Base-by-base conservation (phyloP, 2,888 invertebrate species). In the Gisinianus flammeolus region DNA sequence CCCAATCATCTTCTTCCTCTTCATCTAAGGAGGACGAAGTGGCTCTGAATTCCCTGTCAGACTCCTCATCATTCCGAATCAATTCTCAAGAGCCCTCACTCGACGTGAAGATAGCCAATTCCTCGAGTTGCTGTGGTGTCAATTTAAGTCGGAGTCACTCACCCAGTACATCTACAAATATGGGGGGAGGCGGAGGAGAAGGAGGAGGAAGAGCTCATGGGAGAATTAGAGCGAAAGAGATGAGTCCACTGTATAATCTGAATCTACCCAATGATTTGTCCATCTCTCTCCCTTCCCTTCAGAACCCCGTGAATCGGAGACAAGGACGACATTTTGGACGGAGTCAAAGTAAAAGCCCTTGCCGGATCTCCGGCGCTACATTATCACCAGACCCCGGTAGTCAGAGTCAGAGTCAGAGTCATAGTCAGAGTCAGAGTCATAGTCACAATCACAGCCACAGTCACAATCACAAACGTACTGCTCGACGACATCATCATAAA, bases 121-220 rank as follows among this genome's bases (percentile, higher is more conserved):
- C 80, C 22, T 76, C 76, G 8, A 79, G 80, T 52, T 81, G 82
- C 74, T 83, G 83, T 76, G 83, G 83, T 67, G 82, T 83, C 31
- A 80, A 80, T 62, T 77, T 81, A 75, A 69, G 76, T 52, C 76
- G 82, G 67, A 80, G 79, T 79, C 78, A 79, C n/a, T 12, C 30
- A 26, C 0, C n/a, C 19, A 33, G 73, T 12, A 80, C 81, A 62
- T 28, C 77, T 82, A 81, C 67, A 81, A n/a, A n/a, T n/a, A n/a
- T n/a, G n/a, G n/a, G n/a, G n/a, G n/a, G n/a, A n/a, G n/a, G n/a
- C n/a, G n/a, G n/a, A n/a, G n/a, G n/a, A n/a, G n/a, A n/a, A n/a
- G n/a, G n/a, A n/a, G n/a, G n/a, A n/a, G n/a, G n/a, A n/a, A n/a
- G n/a, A n/a, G n/a, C n/a, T n/a, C 81, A 54, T 82, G 81, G 19